These are phyloP conservation scores for Aphis gossypii DNA, from an alignment of 1,140 invertebrate genomes.

Conservation along the genomic window DNA sequence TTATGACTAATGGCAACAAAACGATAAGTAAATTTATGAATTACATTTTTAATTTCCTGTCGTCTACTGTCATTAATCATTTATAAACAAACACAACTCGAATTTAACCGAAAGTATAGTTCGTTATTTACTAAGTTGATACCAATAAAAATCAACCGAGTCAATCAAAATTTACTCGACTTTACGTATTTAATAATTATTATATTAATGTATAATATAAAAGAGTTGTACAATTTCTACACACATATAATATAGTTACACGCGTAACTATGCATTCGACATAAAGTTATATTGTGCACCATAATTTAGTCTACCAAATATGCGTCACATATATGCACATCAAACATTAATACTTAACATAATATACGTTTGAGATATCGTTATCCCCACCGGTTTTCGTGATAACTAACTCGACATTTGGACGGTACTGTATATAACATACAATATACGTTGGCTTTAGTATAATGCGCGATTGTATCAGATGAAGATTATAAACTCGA, in stretches of 20 bases:
- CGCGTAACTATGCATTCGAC: neutral
- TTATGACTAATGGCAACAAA: no score
- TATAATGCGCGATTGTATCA: neutral
- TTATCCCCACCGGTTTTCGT: neutral
- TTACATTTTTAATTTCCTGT: no score
- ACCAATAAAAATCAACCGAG: no score
- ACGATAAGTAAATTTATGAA: no score
- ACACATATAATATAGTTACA: neutral
- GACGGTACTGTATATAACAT: neutral
- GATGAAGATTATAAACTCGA: constrained; percentile 10
- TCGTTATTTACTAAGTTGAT: no score
- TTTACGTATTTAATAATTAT: neutral
- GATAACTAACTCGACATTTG: neutral
- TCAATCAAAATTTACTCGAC: neutral
- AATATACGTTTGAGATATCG: neutral
- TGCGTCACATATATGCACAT: neutral
- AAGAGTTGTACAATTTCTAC: neutral
- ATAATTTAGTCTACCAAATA: neutral
- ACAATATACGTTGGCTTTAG: neutral
- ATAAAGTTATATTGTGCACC: neutral
- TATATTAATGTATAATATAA: neutral
- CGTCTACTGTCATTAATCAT: no score
- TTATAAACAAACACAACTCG: no score
- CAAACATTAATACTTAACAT: neutral
- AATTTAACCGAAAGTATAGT: no score